Conservation (phyloP, 2,888 invertebrate genomes). For the Zygogramma bicolorata region DNA sequence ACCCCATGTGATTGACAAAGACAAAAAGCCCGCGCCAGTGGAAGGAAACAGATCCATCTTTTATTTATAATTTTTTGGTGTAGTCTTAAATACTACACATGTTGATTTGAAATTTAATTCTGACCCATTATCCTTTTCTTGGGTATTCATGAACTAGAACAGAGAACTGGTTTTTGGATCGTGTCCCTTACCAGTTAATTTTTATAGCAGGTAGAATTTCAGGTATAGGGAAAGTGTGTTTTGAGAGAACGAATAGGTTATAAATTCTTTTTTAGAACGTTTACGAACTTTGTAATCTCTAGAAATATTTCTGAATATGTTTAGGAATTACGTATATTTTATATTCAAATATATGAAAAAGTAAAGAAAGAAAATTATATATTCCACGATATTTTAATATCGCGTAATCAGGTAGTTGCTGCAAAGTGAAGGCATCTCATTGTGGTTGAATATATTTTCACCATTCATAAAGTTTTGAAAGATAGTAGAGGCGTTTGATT, state of each 20-base stretch:
- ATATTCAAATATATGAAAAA: too few species aligned
- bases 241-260: not conserved
- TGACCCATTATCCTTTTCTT: conserved; percentile 32
- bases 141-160: conserved; percentile 26
- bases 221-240: conserved; percentile 11
- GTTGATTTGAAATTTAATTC: conserved; percentile 43
- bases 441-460: too few species aligned
- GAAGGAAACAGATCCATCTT: conserved; percentile 28
- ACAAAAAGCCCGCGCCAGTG: not conserved
- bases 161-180: conserved; percentile 29
- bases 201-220: conserved; percentile 26
- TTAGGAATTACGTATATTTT: too few species aligned
- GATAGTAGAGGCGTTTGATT: not conserved
- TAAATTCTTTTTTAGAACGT: not conserved
- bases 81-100: conserved; percentile 40
- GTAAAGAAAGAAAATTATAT: too few species aligned
- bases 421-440: too few species aligned
- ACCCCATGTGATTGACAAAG: conserved; percentile 10
- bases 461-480: not conserved
- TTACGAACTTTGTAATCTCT: not conserved
- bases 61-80: conserved; percentile 31
- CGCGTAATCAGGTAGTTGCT: too few species aligned
- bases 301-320: not conserved
- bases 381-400: too few species aligned
- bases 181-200: conserved; percentile 30